Base-by-base conservation (phyloP, 2,797 vertebrate species). In the Thripadectes ignobilis region DNA sequence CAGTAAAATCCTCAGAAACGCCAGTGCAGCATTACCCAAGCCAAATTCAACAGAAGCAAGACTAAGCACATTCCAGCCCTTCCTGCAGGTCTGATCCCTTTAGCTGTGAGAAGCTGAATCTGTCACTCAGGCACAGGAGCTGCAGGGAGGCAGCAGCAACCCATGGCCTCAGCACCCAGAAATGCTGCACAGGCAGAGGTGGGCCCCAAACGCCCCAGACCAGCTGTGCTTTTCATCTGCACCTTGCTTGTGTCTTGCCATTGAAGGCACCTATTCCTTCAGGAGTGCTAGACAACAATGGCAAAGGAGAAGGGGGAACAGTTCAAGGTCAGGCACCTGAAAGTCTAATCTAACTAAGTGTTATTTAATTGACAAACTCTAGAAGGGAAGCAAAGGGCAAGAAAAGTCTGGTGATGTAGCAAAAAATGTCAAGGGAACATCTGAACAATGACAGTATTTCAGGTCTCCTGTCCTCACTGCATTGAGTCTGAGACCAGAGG, bases 11-110 rank as follows among this genome's bases (percentile, higher is more conserved):
- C 72, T 88, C 65, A 91, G 71, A 94, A 94, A 85, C 32, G 68
- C 72, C 54, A 85, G 14, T 69, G 62, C 29, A 82, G 89, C 78
- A 76, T 58, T 66, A 58, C 32, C 13, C 2, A n/a, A 92, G 92
- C 74, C 95, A 92, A 96, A 69, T 67, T 45, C 83, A 92, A 96
- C 61, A 92, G 88, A 46, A 95, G 77, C 41, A 49, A 91, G 49
- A 43, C 63, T 65, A 85, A 91, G 65, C 57, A 83, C 71, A 88
- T 93, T 95, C 58, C 51, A 80, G 39, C 36, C 58, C 45, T 87
- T 59, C 48, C 82, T 91, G 80, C 45, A 92, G 46, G 51, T 57
- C 88, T 71, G 41, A 52, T 65, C 29, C 34, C 66, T 94, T 83
- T 46, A 71, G 51, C 46, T 77, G 51, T 1, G 2, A 83, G 71